phyloP scores from a whole-genome alignment of 1,140 invertebrate species.

The Polypedilum vanderplanki region DNA sequence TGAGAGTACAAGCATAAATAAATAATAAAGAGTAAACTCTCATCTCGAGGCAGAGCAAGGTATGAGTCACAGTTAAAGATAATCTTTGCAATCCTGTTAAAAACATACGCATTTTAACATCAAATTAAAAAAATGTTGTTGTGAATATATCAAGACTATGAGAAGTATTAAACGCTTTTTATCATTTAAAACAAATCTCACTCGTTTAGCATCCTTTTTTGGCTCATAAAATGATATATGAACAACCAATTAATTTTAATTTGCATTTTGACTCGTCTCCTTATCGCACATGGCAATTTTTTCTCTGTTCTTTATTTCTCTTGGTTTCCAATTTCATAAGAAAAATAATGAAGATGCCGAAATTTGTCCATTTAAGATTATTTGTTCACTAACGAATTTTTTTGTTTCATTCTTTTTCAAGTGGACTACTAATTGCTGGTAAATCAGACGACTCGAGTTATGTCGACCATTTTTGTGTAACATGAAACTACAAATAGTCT shows the following conservation, averaged over 20 bases:
- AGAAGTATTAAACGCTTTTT: background rate
- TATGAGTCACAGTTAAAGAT: background rate
- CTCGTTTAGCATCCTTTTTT: background rate
- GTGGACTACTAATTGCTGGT: background rate
- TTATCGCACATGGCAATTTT: background rate
- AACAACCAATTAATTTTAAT: slow-evolving; percentile 28
- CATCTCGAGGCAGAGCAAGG: background rate
- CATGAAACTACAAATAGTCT: no score
- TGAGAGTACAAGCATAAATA: background rate
- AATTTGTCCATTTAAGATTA: background rate
- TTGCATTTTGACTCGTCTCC: slow-evolving; percentile 14
- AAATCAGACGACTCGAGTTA: background rate
- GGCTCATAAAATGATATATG: slow-evolving; percentile 1
- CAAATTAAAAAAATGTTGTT: background rate
- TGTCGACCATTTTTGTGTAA: no score
- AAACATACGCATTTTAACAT: background rate
- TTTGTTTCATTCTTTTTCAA: background rate
- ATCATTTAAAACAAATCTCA: background rate
- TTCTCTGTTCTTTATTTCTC: slow-evolving; percentile 6
- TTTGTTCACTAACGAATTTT: background rate
- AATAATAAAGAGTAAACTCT: background rate
- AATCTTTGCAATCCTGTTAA: background rate
- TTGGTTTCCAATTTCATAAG: slow-evolving; percentile 15
- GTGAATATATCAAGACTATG: no score
- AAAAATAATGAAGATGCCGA: background rate